These are phyloP conservation scores for Syngnathus floridae DNA, from an alignment of 2,113 vertebrate genomes.

Conservation along the genomic window DNA sequence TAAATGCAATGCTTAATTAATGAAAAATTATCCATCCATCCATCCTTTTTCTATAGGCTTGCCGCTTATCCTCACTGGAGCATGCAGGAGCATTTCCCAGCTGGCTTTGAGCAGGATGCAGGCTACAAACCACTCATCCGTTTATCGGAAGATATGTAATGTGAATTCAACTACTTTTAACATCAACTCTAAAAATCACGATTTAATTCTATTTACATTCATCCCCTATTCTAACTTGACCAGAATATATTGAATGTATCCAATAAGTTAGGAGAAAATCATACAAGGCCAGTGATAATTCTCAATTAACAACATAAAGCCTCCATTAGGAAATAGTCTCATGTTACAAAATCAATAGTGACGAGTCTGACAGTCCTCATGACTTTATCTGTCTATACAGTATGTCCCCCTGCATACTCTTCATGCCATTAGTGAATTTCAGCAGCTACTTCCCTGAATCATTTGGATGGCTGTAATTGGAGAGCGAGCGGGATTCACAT, in stretches of 20 bases:
- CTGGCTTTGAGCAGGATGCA: neutral
- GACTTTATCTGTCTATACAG: conserved; percentile 44
- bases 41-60: neutral
- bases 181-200: no score
- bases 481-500: conserved; percentile 48
- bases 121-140: no score
- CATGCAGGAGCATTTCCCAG: neutral
- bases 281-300: conserved; percentile 33
- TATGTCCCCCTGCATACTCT: conserved; percentile 45
- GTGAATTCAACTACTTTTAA: no score
- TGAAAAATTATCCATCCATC: conserved; percentile 1
- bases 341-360: conserved; percentile 63
- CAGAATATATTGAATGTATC: neutral
- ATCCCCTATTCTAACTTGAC: neutral
- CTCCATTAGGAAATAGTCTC: conserved; percentile 61
- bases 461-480: conserved; percentile 51
- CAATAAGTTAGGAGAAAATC: conserved; percentile 40
- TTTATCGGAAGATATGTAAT: no score
- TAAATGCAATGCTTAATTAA: neutral
- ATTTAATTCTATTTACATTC: neutral
- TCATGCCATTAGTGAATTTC: conserved; percentile 55
- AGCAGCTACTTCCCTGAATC: conserved; percentile 56
- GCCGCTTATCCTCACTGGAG: neutral
- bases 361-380: conserved; percentile 56
- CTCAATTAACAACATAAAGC: conserved; percentile 53